Evolutionary conservation across 2,888 invertebrate genomes (phyloP).

Genomic region (Hydrotaea cyrtoneurina): DNA sequence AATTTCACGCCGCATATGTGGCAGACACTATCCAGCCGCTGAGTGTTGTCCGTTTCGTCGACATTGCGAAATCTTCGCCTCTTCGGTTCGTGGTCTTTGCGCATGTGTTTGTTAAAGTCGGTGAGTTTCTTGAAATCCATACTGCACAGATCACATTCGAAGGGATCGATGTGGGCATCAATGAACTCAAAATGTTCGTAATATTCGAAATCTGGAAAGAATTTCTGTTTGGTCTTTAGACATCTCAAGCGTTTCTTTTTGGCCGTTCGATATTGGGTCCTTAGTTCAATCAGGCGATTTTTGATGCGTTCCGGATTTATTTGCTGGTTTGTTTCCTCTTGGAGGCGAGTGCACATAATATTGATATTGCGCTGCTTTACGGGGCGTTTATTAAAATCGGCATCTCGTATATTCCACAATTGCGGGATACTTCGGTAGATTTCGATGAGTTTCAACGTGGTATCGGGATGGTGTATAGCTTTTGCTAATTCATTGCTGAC

Average conservation of each 20-base stretch:
- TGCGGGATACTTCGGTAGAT: slow-evolving; percentile 73
- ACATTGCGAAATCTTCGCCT: not conserved
- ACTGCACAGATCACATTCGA: slow-evolving; percentile 71
- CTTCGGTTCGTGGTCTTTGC: slow-evolving; percentile 69
- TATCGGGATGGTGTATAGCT: slow-evolving; percentile 69
- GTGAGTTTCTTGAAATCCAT: slow-evolving; percentile 72
- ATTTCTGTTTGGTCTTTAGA: slow-evolving; percentile 67
- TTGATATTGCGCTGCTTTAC: slow-evolving; percentile 73
- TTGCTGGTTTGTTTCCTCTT: slow-evolving; percentile 73
- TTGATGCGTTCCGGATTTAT: slow-evolving; percentile 74
- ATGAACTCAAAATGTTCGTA: slow-evolving; percentile 73
- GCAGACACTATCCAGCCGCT: slow-evolving; percentile 73
- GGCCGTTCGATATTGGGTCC: slow-evolving; percentile 73
- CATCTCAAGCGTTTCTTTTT: slow-evolving; percentile 72
- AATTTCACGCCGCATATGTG: slow-evolving; percentile 77
- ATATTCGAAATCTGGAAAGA: slow-evolving; percentile 72
- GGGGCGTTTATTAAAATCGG: slow-evolving; percentile 74
- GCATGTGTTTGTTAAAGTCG: slow-evolving; percentile 72
- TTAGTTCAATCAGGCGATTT: slow-evolving; percentile 74
- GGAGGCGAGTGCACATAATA: slow-evolving; percentile 72
- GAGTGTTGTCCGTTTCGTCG: not conserved
- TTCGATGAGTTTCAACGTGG: slow-evolving; percentile 74
- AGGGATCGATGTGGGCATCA: slow-evolving; percentile 75
- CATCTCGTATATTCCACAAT: slow-evolving; percentile 74
- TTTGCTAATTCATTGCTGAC: slow-evolving; percentile 70